phyloP scores from a whole-genome alignment of 2,113 vertebrate species.

The Rhynchomys soricoides region DNA sequence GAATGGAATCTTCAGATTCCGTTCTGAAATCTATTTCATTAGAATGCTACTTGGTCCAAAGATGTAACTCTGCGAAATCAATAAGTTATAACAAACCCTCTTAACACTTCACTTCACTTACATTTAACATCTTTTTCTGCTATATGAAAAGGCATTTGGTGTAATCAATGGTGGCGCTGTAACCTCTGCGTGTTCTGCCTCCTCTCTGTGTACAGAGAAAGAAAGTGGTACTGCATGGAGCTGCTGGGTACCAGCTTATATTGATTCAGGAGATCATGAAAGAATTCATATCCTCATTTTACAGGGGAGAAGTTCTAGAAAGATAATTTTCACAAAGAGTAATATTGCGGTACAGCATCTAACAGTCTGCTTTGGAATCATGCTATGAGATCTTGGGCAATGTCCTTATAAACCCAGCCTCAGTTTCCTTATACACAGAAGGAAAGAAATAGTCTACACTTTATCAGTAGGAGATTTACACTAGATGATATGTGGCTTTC shows the following conservation, averaged over 20 bases:
- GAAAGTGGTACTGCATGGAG: neutral
- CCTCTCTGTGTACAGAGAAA: neutral
- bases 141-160: neutral
- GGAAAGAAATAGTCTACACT: neutral
- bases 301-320: neutral
- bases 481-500: neutral
- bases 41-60: neutral
- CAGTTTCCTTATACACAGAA: neutral
- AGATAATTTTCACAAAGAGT: neutral
- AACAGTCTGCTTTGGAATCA: neutral
- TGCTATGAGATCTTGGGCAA: neutral
- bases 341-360: neutral
- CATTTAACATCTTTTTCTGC: constrained; percentile 26
- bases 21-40: neutral
- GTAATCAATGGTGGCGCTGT: neutral
- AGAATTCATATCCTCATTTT: neutral
- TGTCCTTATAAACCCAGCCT: neutral
- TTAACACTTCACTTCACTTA: neutral
- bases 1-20: neutral
- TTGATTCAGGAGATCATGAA: neutral
- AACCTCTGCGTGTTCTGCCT: neutral
- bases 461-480: neutral
- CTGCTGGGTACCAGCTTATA: neutral
- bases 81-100: constrained; percentile 5
- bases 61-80: neutral